A percentile compares a stretch with the other conserved stretches of the same genome.
These are phyloP conservation scores for Eupsilia transversa DNA, from an alignment of 2,888 invertebrate species.

Conservation along the genomic window DNA sequence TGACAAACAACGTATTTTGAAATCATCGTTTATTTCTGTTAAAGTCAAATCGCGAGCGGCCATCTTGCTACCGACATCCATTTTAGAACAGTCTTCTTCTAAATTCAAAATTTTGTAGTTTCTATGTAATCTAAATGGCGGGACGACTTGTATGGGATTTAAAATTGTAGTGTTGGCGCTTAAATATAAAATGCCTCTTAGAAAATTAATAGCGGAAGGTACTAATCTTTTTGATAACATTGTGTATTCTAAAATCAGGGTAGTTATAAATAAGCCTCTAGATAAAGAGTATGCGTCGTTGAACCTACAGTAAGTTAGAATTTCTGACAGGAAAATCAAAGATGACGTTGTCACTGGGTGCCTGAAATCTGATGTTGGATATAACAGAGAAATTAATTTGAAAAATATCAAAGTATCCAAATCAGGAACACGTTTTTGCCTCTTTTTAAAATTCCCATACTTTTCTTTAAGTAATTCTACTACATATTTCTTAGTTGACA, in stretches of 20 bases:
- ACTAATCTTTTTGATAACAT: slow-evolving; percentile 94
- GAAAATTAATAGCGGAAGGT: slow-evolving; percentile 95
- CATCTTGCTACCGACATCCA: slow-evolving; percentile 84
- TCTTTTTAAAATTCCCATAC: slow-evolving; percentile 91
- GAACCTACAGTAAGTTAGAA: slow-evolving; percentile 92
- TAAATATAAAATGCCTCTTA: slow-evolving; percentile 94
- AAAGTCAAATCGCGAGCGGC: slow-evolving; percentile 90
- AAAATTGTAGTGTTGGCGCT: slow-evolving; percentile 92
- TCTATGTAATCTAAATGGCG: slow-evolving; percentile 92
- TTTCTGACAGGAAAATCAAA: slow-evolving; percentile 95
- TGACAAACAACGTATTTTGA: slow-evolving; percentile 91
- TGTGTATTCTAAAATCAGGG: slow-evolving; percentile 95
- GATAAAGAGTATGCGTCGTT: slow-evolving; percentile 92
- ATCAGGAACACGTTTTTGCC: slow-evolving; percentile 91
- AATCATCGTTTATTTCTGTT: slow-evolving; percentile 90
- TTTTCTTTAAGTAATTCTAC: slow-evolving; percentile 94
- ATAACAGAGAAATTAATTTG: slow-evolving; percentile 95
- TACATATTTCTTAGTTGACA: slow-evolving; percentile 92
- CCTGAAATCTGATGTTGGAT: slow-evolving; percentile 97
- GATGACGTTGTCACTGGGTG: slow-evolving; percentile 97
- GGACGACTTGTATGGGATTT: slow-evolving; percentile 91
- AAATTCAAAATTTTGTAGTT: slow-evolving; percentile 91
- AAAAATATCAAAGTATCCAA: slow-evolving; percentile 94
- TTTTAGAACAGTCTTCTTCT: slow-evolving; percentile 85
- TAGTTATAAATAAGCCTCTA: slow-evolving; percentile 94